Conservation (phyloP, 1,140 invertebrate genomes). For the Caenorhabditis tropicalis region DNA sequence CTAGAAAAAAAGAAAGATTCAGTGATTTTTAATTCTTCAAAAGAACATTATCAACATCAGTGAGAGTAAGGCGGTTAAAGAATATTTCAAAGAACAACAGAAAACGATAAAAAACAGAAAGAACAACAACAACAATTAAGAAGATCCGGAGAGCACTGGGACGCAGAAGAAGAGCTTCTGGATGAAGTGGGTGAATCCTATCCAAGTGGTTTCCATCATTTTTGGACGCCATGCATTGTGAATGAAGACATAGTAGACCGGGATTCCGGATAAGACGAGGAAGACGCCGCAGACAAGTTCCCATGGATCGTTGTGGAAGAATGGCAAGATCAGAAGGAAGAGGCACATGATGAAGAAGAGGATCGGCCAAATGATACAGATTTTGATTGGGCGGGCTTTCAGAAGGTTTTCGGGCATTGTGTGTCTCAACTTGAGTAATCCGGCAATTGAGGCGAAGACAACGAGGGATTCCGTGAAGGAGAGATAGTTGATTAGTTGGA, state of each 20-base stretch:
- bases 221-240: constrained; percentile 55
- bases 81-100: no score
- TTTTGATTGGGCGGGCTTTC: constrained; percentile 48
- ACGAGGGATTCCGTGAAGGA: constrained; percentile 92
- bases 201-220: constrained; percentile 58
- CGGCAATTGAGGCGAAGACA: constrained; percentile 84
- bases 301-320: constrained; percentile 59
- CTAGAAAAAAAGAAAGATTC: no score
- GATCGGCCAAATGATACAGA: constrained; percentile 62
- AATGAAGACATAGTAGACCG: constrained; percentile 67
- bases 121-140: no score
- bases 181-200: constrained; percentile 59
- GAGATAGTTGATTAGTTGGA: constrained; percentile 90
- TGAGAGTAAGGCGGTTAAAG: no score
- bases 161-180: constrained; percentile 56
- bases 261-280: constrained; percentile 66
- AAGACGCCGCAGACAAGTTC: constrained; percentile 66
- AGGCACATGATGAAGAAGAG: constrained; percentile 67
- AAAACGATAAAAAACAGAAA: no score
- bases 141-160: constrained; percentile 41
- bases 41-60: no score
- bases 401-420: constrained; percentile 77
- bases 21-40: no score
- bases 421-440: constrained; percentile 84
- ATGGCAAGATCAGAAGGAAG: constrained; percentile 67